Conservation (phyloP, 2,113 vertebrate genomes). For the Microcebus griseorufus region DNA sequence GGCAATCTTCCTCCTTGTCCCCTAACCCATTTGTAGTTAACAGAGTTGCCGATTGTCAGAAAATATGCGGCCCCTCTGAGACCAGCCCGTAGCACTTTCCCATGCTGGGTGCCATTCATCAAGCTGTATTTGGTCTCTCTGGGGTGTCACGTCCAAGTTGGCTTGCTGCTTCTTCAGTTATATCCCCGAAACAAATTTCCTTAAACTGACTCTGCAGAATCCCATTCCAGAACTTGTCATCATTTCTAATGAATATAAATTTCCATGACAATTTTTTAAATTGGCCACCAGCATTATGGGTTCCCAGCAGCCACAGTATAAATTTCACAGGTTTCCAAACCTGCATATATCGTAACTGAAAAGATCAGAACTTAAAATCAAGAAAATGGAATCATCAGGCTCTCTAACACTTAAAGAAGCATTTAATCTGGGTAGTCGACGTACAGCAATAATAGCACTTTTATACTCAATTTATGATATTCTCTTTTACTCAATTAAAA, state of each 20-base stretch:
- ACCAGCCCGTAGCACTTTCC: not conserved
- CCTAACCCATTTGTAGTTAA: not conserved
- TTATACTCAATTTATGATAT: not conserved
- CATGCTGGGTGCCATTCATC: not conserved
- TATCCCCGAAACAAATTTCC: slow-evolving; percentile 17
- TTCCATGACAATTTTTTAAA: not conserved
- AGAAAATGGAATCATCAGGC: not conserved
- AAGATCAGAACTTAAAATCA: not conserved
- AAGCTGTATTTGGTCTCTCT: not conserved
- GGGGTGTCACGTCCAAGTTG: not conserved
- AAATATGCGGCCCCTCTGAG: not conserved
- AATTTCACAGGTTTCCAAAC: not conserved
- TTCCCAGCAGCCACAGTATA: not conserved
- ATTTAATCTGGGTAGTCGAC: not conserved
- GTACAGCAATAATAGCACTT: not conserved
- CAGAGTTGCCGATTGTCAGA: slow-evolving; percentile 14
- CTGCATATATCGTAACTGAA: not conserved
- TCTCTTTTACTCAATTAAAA: not conserved
- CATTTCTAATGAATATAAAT: slow-evolving; percentile 19
- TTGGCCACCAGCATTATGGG: not conserved
- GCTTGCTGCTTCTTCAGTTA: not conserved
- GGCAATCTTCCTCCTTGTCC: not conserved
- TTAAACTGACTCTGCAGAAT: not conserved
- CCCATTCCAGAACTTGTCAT: not conserved
- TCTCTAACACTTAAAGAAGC: not conserved